Conservation (phyloP, 2,888 invertebrate genomes). For the Unio delphinus region DNA sequence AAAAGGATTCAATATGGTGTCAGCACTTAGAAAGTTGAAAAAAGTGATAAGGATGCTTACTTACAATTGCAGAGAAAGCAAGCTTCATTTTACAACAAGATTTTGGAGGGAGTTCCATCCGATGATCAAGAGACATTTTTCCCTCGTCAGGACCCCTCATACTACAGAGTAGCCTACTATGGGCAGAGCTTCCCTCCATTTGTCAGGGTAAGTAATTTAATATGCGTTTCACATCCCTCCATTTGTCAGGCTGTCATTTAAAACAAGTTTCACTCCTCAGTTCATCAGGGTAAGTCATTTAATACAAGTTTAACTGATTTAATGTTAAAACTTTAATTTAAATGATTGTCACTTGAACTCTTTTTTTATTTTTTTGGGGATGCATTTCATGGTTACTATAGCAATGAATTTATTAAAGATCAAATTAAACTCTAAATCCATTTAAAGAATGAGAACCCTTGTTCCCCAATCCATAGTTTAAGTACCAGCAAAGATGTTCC, state of each 20-base stretch:
- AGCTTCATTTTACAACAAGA: slow-evolving; percentile 92
- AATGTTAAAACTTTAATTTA: no score
- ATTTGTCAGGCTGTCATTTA: slow-evolving; percentile 85
- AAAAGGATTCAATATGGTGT: no score
- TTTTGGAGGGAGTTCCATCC: slow-evolving; percentile 79
- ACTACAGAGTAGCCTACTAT: slow-evolving; percentile 95
- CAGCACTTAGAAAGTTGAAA: neutral
- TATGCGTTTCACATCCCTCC: slow-evolving; percentile 82
- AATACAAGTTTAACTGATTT: slow-evolving; percentile 84
- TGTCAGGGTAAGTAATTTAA: slow-evolving; percentile 81
- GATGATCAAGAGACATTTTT: slow-evolving; percentile 30
- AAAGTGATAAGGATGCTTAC: neutral
- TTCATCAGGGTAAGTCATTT: slow-evolving; percentile 78
- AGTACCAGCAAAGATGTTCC: no score
- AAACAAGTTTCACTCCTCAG: slow-evolving; percentile 81
- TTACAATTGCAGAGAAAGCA: slow-evolving; percentile 77
- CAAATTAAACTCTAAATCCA: no score
- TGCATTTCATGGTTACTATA: no score
- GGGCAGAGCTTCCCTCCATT: slow-evolving; percentile 95
- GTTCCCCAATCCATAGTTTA: no score
- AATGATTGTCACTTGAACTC: no score
- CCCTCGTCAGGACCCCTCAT: slow-evolving; percentile 90
- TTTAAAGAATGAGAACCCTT: no score
- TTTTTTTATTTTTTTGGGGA: no score
- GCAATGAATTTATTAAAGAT: no score